Base-by-base conservation (phyloP, 2,888 invertebrate species). In the Bugula neritina region DNA sequence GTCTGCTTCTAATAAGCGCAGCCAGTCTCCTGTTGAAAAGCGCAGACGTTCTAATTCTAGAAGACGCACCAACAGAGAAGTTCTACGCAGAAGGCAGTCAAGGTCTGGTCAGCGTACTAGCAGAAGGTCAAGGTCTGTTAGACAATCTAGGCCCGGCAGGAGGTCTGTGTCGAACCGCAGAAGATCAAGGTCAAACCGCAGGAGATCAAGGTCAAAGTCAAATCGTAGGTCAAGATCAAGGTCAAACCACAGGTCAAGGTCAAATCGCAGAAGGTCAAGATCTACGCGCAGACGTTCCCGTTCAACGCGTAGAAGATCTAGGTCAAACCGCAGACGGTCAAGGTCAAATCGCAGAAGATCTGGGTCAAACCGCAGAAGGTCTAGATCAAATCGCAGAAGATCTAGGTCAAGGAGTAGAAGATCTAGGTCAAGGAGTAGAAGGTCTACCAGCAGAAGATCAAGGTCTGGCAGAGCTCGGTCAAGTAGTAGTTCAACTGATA, bases 401-500 rank as follows among this genome's bases (percentile, higher is more conserved):
- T 63, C 63, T 63, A 3, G 29, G 63, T 63, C 63, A 3, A 63
- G 31, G 63, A 31, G 63, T 3, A n/a, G n/a, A 25, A 17, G 55
- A 13, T 55, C 55, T n/a, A 55, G 21, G 13, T 13, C 10, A 55
- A 55, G 55, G 1, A 63, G 63, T n/a, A 31, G 31, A 13, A 2
- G 63, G 31, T 57, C 57, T 23, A 17, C 10, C 23, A n/a, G n/a
- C 57, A 23, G 25, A 5, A 63, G 63, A 63, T 10, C 25, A 27
- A 31, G 10, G 2, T 5, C 25, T 31, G 10, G 10, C 2, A 31
- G 5, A 29, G 31, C 13, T 34, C 13, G 63, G 3, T 63, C 63
- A 2, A 63, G 63, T 63, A 63, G 63, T 5, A 63, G 63, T 34
- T 63, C 63, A 31, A 10, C 13, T 29, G 63, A 27, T 25, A 63